Evolutionary conservation across 1,140 invertebrate genomes (phyloP).

Genomic region (Drosophila paulistorum): DNA sequence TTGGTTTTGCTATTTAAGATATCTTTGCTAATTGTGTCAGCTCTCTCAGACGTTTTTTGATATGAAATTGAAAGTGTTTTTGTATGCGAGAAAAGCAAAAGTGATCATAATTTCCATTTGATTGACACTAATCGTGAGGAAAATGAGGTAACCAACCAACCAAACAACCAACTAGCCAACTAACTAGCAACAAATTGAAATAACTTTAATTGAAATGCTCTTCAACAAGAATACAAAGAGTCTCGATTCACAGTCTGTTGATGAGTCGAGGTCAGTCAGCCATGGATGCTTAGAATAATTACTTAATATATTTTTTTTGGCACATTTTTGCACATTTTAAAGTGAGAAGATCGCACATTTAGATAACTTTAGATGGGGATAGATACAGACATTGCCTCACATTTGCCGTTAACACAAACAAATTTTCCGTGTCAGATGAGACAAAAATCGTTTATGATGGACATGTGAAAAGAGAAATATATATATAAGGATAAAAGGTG

Average conservation of each 20-base stretch:
- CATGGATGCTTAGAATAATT: too few relatives aligned
- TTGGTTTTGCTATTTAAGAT: constrained; percentile 67
- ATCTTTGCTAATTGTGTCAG: constrained; percentile 52
- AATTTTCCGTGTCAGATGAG: constrained; percentile 39
- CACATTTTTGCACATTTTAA: not conserved
- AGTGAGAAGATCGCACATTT: not conserved
- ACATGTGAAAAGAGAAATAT: constrained; percentile 51
- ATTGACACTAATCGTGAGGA: constrained; percentile 48
- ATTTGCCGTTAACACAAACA: constrained; percentile 49
- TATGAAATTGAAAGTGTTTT: constrained; percentile 65
- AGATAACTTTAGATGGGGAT: constrained; percentile 3
- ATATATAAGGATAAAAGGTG: not conserved
- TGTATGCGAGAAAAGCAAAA: constrained; percentile 61
- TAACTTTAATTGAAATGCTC: constrained; percentile 7
- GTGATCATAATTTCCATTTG: constrained; percentile 30
- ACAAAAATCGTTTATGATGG: constrained; percentile 46
- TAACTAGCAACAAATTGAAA: not conserved
- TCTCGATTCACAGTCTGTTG: not conserved
- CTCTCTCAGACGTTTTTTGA: constrained; percentile 6
- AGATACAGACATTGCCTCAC: constrained; percentile 46
- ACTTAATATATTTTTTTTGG: not conserved
- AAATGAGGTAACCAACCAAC: not conserved
- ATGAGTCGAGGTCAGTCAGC: not conserved
- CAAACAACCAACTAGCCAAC: not conserved
- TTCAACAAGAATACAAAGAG: constrained; percentile 6